These are phyloP conservation scores for Drosophila asahinai DNA, from an alignment of 1,140 invertebrate genomes.

Conservation along the genomic window DNA sequence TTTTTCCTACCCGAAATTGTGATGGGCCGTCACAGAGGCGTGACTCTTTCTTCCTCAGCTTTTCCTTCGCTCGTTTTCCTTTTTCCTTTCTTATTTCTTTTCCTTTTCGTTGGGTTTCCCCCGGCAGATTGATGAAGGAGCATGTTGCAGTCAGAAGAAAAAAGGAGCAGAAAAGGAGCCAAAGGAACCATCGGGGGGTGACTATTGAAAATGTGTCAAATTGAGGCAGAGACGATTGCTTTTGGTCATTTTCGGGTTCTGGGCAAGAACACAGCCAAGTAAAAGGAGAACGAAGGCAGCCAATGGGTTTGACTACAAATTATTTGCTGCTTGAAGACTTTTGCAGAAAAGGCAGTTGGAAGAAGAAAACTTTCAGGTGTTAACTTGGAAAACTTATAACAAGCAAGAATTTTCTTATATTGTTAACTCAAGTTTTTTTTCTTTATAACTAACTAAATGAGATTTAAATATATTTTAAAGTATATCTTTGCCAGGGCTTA, in stretches of 20 bases:
- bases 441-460: not conserved
- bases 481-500: not conserved
- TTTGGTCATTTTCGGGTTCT: slow-evolving; percentile 24
- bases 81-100: not conserved
- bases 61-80: slow-evolving; percentile 18
- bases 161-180: not conserved
- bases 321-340: slow-evolving; percentile 36
- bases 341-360: not conserved
- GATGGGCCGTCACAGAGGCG: slow-evolving; percentile 29
- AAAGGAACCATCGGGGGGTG: slow-evolving; percentile 13
- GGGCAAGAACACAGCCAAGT: slow-evolving; percentile 1
- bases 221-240: slow-evolving; percentile 48
- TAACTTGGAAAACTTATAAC: slow-evolving; percentile 5
- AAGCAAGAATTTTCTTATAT: not conserved
- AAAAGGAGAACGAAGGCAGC: slow-evolving; percentile 8
- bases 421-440: too few relatives aligned
- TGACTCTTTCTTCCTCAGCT: slow-evolving; percentile 30
- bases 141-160: not conserved
- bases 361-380: slow-evolving; percentile 34
- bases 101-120: slow-evolving; percentile 15
- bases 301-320: slow-evolving; percentile 32
- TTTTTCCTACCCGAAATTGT: slow-evolving; percentile 11
- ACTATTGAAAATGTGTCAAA: slow-evolving; percentile 70
- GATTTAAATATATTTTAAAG: not conserved
- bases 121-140: slow-evolving; percentile 60